phyloP scores from a whole-genome alignment of 2,113 vertebrate genomes.

The Rallus limicola region DNA sequence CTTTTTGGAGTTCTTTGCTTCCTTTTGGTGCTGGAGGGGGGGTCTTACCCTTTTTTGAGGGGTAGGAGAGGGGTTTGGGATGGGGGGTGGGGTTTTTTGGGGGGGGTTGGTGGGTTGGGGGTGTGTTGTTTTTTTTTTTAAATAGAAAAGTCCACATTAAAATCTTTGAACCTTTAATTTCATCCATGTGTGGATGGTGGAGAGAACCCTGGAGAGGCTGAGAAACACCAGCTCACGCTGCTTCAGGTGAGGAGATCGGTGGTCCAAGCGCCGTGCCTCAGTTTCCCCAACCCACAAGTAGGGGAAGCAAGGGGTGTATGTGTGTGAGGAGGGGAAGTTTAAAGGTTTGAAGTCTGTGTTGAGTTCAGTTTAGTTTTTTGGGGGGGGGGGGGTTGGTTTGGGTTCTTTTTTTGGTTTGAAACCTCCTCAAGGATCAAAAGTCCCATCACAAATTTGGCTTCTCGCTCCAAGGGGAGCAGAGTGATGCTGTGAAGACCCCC shows the following conservation, averaged over 20 bases:
- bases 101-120: too few relatives aligned
- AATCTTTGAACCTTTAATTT: neutral
- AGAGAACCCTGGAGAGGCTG: too few relatives aligned
- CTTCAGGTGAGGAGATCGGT: neutral
- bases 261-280: neutral
- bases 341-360: neutral
- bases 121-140: too few relatives aligned
- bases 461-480: conserved; percentile 31
- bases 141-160: conserved; percentile 22
- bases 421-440: conserved; percentile 54
- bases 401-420: neutral
- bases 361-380: too few relatives aligned
- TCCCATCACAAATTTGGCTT: conserved; percentile 67
- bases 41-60: too few relatives aligned
- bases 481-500: conserved; percentile 55
- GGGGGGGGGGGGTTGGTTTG: too few relatives aligned
- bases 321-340: neutral
- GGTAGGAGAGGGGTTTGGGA: too few relatives aligned
- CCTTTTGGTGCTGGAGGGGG: too few relatives aligned
- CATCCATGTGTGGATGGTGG: neutral
- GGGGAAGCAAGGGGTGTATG: neutral
- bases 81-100: too few relatives aligned
- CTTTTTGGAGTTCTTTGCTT: neutral
- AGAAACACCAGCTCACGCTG: too few relatives aligned
- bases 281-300: neutral